These are phyloP conservation scores for Drosophila helvetica DNA, from an alignment of 2,888 invertebrate species.

Conservation along the genomic window DNA sequence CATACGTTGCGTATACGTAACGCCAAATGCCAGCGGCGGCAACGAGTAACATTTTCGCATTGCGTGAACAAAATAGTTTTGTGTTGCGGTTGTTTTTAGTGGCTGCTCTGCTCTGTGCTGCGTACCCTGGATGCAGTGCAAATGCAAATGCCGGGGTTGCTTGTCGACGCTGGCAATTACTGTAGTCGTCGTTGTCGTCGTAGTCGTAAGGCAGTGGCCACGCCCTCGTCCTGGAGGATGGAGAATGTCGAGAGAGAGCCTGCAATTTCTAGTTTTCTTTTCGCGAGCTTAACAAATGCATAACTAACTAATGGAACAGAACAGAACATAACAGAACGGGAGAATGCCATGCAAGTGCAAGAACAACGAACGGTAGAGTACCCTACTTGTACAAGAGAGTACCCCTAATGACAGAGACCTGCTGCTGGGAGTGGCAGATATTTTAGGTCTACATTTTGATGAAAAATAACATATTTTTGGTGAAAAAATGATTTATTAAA, in stretches of 20 bases:
- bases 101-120: conserved; percentile 41
- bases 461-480: too few relatives aligned
- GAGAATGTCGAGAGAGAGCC: conserved; percentile 9
- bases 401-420: not conserved
- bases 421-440: too few relatives aligned
- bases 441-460: too few relatives aligned
- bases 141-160: not conserved
- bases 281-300: conserved; percentile 61
- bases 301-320: conserved; percentile 26
- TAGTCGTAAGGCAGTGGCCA: conserved; percentile 9
- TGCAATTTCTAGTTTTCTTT: conserved; percentile 58
- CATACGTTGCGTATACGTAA: conserved; percentile 78
- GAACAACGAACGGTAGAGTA: not conserved
- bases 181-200: conserved; percentile 36
- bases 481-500: too few relatives aligned
- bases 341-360: too few relatives aligned
- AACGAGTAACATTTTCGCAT: conserved; percentile 71
- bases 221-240: not conserved
- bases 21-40: conserved; percentile 60
- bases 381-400: not conserved
- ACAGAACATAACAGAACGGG: too few relatives aligned
- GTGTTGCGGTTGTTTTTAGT: conserved; percentile 78
- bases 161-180: conserved; percentile 65
- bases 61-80: conserved; percentile 80
- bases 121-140: conserved; percentile 9